Conservation (phyloP, 2,888 invertebrate genomes). For the Athalia circularis region DNA sequence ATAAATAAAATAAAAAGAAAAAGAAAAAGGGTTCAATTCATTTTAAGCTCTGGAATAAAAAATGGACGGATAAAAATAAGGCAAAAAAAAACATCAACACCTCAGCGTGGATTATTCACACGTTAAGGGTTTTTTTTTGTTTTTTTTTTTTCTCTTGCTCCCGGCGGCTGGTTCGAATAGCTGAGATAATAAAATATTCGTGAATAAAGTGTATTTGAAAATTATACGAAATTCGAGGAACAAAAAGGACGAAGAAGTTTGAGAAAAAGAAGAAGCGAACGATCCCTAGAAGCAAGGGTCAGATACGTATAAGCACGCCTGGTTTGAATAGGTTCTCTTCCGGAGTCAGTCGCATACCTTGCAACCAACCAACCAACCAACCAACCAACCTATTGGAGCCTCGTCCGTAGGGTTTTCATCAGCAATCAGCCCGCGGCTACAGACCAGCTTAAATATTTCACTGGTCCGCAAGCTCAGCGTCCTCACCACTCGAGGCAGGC, state of each 20-base stretch:
- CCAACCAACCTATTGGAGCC: constrained; percentile 18
- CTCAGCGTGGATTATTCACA: no score
- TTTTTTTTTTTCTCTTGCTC: no score
- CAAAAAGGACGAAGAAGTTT: neutral
- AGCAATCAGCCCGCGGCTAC: constrained; percentile 64
- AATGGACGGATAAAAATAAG: no score
- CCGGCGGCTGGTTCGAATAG: no score
- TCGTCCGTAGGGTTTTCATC: constrained; percentile 59
- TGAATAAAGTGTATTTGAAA: no score
- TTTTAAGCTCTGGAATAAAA: no score
- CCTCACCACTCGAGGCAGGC: neutral
- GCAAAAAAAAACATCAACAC: no score
- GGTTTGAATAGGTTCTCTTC: constrained; percentile 20
- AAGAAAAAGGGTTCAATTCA: no score
- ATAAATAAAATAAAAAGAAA: no score
- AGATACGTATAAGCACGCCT: constrained; percentile 1
- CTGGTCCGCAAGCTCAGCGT: constrained; percentile 47
- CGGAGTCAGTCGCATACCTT: neutral
- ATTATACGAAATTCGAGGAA: neutral
- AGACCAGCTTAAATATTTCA: constrained; percentile 66
- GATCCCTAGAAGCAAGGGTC: constrained; percentile 26
- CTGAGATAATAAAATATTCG: no score
- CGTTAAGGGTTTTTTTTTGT: no score
- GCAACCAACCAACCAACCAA: neutral
- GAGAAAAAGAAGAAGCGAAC: constrained; percentile 19